Evolutionary conservation across 2,888 invertebrate genomes (phyloP), one percentile per base, ranked within the genome.

Genomic region (Hesperia comma): DNA sequence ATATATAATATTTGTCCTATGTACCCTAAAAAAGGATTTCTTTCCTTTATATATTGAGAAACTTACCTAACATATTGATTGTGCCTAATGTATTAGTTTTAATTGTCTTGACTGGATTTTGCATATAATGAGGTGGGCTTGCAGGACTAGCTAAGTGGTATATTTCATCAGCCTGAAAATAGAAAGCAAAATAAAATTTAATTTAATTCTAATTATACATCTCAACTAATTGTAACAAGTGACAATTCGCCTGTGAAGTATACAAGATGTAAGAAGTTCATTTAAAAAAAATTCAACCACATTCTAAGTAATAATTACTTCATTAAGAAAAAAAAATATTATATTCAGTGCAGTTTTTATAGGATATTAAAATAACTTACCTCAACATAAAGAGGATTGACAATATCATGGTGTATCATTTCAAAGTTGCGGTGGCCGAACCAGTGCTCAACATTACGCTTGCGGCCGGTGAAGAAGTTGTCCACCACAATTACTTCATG

Each of bases 51-150:
- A 4, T 26, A 4, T 26, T 51, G 37, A 32, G 57, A 57, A 51
- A 79, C 87, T 75, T 85, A 96, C 98, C 98, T 78, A 98, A 92
- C 93, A 98, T 96, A 89, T 98, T 98, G 69, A 98, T 98, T 33
- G 98, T 98, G 62, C 97, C 99, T 82, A 99, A 94, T 0, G 99
- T 99, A 87, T 99, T 99, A 0, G 99, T 99, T 89, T 99, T 99
- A 74, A 99, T 98, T 15, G 99, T 99, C 91, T 99, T 99, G 3
- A 99, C 99, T 37, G 99, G 99, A 93, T 99, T 99, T 83, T 97
- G 96, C 99, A 99, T 99, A 84, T 99, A 99, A 92, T 99, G 99
- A 0, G 99, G 99, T 21, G 99, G 99, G 75, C 99, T 99, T 1
- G 99, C 99, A 10, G 99, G 99, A 83, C 99, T 99, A 17, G 99